A percentile compares a stretch with the other conserved stretches of the same genome.
These are phyloP conservation scores for Ceratothoa steindachneri DNA, from an alignment of 2,888 invertebrate species.

Conservation along the genomic window DNA sequence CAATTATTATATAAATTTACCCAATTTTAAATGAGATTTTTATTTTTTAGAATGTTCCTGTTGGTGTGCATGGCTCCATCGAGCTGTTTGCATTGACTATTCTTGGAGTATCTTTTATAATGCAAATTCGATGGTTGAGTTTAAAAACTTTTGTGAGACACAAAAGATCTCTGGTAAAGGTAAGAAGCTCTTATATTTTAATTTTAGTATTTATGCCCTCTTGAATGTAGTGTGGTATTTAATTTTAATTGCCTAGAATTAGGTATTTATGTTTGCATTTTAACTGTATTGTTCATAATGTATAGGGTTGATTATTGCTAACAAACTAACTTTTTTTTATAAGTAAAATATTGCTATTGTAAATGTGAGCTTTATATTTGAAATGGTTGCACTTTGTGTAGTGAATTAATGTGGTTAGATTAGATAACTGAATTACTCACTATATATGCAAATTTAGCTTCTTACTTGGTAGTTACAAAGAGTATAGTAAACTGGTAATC, in stretches of 20 bases:
- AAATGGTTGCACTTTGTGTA: too few species aligned
- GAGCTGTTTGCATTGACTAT: slow-evolving; percentile 72
- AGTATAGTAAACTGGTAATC: too few species aligned
- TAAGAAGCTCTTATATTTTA: too few species aligned
- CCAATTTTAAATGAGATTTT: slow-evolving; percentile 36
- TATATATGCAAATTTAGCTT: too few species aligned
- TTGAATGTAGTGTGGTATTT: not conserved
- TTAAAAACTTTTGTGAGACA: slow-evolving; percentile 76
- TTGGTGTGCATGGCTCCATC: slow-evolving; percentile 74
- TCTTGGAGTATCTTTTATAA: slow-evolving; percentile 60
- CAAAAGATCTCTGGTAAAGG: slow-evolving; percentile 79
- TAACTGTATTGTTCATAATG: not conserved
- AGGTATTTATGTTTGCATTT: not conserved
- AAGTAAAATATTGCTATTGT: too few species aligned
- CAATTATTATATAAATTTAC: not conserved
- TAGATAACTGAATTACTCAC: too few species aligned
- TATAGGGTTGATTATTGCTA: too few species aligned
- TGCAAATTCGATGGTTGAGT: slow-evolving; percentile 72
- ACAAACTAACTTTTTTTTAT: too few species aligned
- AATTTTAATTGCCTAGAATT: not conserved
- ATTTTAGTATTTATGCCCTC: not conserved
- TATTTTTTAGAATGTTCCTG: slow-evolving; percentile 60
- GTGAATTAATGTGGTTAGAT: too few species aligned
- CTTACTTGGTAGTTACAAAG: too few species aligned
- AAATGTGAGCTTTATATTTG: too few species aligned